Evolutionary conservation across 2,113 vertebrate genomes (phyloP), one percentile per base, ranked within the genome.

Genomic region (Crotalus horridus): DNA sequence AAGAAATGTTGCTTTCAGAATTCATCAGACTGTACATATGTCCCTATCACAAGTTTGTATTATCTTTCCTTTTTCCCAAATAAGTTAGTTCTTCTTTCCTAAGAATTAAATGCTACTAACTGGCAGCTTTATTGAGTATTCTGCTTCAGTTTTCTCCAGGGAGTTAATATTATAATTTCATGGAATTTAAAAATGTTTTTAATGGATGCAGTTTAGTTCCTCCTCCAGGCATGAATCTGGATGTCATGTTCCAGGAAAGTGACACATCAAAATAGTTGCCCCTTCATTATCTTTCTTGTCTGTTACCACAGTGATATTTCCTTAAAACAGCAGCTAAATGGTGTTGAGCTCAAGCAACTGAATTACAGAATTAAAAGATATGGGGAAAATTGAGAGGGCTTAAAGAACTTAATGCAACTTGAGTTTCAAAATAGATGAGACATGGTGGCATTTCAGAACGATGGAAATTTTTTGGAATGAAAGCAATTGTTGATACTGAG

Each of bases 121-220:
- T 88, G 2, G 33, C 91, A 58, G 64, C 1, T 43, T 1, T 81
- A 15, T 91, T 5, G 17, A 8, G 90, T 87, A 92, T 20, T 26
- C 55, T 81, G 64, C 2, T 11, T 59, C 9, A 53, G 24, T 81
- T 43, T 74, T 88, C 51, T 92, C 93, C 6, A 91, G 43, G 59
- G 91, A 9, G 59, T 87, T 24, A 48, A 56, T 92, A 61, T 89
- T 69, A 91, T 90, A 33, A 17, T 93, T 89, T 94, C 4, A 5
- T 88, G 43, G 12, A 33, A 3, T 21, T 93, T 23, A 89, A 55
- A 90, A 26, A 24, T 1, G 48, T 1, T 0, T 91, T 89, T 58
- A 51, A 58, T 24, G 85, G 74, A 56, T 87, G 59, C 85, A 91
- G 15, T 56, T 74, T 69, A 89, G 92, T 29, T 56, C 6, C 0